A percentile compares a stretch with the other conserved stretches of the same genome.
Conservation (phyloP, 2,797 vertebrate genomes). For the Acipenser oxyrinchus region DNA sequence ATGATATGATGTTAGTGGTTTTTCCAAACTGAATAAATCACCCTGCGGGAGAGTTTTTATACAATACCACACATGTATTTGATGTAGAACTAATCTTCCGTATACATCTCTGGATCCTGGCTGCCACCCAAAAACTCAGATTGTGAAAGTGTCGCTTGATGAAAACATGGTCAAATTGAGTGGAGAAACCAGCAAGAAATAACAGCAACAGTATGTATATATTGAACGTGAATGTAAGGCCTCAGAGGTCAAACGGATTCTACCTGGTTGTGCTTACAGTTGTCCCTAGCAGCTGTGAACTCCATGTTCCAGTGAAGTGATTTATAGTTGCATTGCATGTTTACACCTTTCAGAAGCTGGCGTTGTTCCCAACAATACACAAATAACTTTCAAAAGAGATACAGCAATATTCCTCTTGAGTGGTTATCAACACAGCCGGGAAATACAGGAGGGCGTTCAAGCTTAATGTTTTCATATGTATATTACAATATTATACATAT, state of each 20-base stretch:
- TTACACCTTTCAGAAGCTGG: constrained; percentile 46
- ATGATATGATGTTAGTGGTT: too few relatives aligned
- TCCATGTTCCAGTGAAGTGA: constrained; percentile 18
- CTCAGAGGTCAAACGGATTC: neutral
- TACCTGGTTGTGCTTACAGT: neutral
- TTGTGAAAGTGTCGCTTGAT: too few relatives aligned
- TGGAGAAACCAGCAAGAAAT: too few relatives aligned
- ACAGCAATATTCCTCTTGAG: constrained; percentile 16
- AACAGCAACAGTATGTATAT: too few relatives aligned
- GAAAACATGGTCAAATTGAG: too few relatives aligned
- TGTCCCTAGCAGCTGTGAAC: constrained; percentile 35
- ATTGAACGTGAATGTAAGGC: neutral
- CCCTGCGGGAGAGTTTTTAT: too few relatives aligned
- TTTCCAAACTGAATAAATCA: too few relatives aligned
- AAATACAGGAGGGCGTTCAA: too few relatives aligned
- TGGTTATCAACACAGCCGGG: neutral
- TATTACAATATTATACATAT: neutral
- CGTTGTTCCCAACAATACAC: constrained; percentile 42
- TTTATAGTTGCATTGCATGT: constrained; percentile 39
- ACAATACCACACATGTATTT: too few relatives aligned
- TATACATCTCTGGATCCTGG: too few relatives aligned
- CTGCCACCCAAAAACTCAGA: too few relatives aligned
- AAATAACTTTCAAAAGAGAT: constrained; percentile 39
- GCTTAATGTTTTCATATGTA: neutral
- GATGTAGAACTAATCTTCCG: too few relatives aligned